A percentile compares a stretch with the other conserved stretches of the same genome.
Evolutionary conservation across 2,797 vertebrate species (phyloP).

Genomic region (Gadopsis bispinosus): DNA sequence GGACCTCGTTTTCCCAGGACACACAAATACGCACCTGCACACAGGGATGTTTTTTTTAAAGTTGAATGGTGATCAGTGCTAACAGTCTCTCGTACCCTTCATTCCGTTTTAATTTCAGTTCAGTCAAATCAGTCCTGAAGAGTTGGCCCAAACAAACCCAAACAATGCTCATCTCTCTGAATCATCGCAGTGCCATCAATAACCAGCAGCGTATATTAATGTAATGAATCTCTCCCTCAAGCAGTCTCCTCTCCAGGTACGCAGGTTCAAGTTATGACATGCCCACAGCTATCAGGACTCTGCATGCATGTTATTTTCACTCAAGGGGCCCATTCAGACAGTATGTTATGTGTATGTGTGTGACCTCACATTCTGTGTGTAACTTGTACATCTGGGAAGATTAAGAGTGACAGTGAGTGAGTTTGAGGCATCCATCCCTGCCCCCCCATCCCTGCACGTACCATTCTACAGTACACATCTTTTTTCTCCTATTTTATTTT

Average conservation of each 20-base stretch:
- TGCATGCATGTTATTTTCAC: constrained; percentile 61
- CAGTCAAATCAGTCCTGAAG: not conserved
- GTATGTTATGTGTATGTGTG: constrained; percentile 60
- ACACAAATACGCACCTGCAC: constrained; percentile 20
- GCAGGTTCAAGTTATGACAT: constrained; percentile 60
- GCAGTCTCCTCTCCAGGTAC: constrained; percentile 24
- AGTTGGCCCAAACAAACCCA: not conserved
- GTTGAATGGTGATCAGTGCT: not conserved
- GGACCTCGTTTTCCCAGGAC: constrained; percentile 23
- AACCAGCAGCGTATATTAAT: constrained; percentile 34
- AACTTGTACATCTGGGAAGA: constrained; percentile 65
- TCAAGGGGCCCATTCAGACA: constrained; percentile 48
- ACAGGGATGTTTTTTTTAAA: not conserved
- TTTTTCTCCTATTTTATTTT: not conserved
- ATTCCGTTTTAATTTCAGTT: constrained; percentile 10
- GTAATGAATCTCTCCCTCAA: constrained; percentile 17
- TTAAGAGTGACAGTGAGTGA: constrained; percentile 65
- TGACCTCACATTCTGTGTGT: constrained; percentile 66
- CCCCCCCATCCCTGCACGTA: not conserved
- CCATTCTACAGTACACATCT: not conserved
- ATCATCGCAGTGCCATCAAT: constrained; percentile 1
- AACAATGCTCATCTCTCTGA: constrained; percentile 1
- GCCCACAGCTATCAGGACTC: constrained; percentile 56
- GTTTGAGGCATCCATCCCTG: constrained; percentile 50
- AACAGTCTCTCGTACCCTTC: not conserved